phyloP scores from a whole-genome alignment of 2,113 vertebrate genomes.

The Pseudopodoces humilis region DNA sequence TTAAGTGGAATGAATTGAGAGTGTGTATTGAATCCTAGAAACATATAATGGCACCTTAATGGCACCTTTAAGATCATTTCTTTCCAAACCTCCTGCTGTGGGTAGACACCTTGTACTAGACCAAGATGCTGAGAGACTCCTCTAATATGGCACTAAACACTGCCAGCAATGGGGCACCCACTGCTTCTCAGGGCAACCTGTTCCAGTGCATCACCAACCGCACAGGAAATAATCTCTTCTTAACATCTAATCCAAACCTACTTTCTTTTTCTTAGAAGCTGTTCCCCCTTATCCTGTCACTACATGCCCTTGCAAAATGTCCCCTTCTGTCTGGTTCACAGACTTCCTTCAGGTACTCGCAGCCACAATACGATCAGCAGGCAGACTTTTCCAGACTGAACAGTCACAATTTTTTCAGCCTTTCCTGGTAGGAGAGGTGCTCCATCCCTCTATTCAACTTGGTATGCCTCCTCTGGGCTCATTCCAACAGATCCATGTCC shows the following conservation, averaged over 20 bases:
- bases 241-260: not conserved
- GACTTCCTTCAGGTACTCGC: not conserved
- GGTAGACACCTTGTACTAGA: not conserved
- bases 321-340: too few species aligned
- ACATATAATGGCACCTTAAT: not conserved
- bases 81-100: not conserved
- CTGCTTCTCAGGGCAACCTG: not conserved
- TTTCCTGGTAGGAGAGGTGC: not conserved
- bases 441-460: not conserved
- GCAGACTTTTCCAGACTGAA: not conserved
- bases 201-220: not conserved
- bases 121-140: too few species aligned
- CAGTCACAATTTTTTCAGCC: not conserved
- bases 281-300: not conserved
- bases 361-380: not conserved
- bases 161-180: fast-evolving
- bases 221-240: not conserved
- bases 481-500: fast-evolving
- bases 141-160: not conserved
- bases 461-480: not conserved
- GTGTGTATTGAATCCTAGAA: not conserved
- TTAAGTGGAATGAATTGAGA: not conserved
- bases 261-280: not conserved
- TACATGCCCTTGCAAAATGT: not conserved
- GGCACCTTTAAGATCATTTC: not conserved